Evolutionary conservation across 2,113 vertebrate species (phyloP), one percentile per base, ranked within the genome.

Genomic region (Mus pahari): DNA sequence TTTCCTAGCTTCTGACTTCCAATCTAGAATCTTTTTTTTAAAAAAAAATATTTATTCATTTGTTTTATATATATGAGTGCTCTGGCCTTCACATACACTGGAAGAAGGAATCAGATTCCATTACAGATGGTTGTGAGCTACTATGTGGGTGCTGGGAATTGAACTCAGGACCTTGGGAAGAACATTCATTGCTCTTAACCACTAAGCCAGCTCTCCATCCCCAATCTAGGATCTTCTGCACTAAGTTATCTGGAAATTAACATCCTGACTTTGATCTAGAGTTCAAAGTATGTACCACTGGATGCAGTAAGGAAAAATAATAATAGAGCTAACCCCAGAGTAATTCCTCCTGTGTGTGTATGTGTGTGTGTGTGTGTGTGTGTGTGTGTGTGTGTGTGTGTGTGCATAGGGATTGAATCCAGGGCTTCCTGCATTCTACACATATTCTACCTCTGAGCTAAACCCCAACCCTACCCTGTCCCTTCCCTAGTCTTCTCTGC

Each of bases 191-290:
- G 13, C 66, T 68, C 66, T 68, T 68, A 68, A 68, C 31, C 31
- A 68, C 66, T 33, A 33, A 68, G 66, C 31, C 66, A 33, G 5
- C 66, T 68, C 13, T 13, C 31, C 66, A 68, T 14, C 31, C 66
- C n/a, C 13, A 55, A 1, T 45, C n/a, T 33, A 75, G 26, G 36
- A 2, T 68, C 75, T 94, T 90, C 92, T 62, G 75, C 31, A 86
- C 14, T 48, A 20, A 70, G n/a, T 79, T 75, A 6, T 45, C 31
- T 86, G 17, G 36, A 96, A 88, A 90, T 94, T 82, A 81, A 28
- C 71, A 89, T n/a, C n/a, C 70, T 60, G 39, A 86, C 79, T 93
- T 92, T 68, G 58, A 50, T 86, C 11, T 62, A 26, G 81, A 90
- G 39, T 90, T 50, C n/a, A 66, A 86, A 36, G 28, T 19, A 22